Evolutionary conservation across 1,140 invertebrate species (phyloP).

Genomic region (Panagrolaimus sp.): DNA sequence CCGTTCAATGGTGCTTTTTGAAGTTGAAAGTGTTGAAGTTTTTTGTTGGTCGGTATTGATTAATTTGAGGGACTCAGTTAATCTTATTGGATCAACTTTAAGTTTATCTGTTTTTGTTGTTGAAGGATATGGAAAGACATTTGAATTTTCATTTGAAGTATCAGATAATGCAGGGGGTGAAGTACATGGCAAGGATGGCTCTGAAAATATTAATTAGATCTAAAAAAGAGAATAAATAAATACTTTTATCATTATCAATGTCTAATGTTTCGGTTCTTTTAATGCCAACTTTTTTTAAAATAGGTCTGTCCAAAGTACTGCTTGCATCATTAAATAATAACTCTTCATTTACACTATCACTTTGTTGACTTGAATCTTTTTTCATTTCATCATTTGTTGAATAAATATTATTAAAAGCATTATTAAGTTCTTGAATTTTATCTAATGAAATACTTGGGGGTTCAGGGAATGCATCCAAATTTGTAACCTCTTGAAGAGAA

Average conservation of each 20-base stretch:
- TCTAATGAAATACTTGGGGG: conserved; percentile 4
- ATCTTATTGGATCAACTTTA: neutral
- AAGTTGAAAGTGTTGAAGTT: too few species aligned
- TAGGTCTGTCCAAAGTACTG: neutral
- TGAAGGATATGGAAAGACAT: too few species aligned
- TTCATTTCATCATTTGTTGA: neutral
- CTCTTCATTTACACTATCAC: neutral
- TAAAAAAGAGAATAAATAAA: neutral
- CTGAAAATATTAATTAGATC: neutral
- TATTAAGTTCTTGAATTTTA: neutral
- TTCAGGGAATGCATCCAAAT: conserved; percentile 5
- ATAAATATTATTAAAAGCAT: neutral
- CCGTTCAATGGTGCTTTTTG: neutral
- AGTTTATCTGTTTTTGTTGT: neutral
- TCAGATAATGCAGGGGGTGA: neutral
- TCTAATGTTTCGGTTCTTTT: neutral
- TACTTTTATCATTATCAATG: neutral
- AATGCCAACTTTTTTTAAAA: neutral
- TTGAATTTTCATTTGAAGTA: neutral
- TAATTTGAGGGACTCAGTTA: neutral
- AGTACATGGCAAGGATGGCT: neutral
- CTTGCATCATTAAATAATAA: conserved; percentile 7
- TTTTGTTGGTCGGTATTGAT: neutral
- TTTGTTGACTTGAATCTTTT: neutral
- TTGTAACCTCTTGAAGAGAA: neutral